Conservation (phyloP, 2,888 invertebrate species). For the Liodrosophila aerea region DNA sequence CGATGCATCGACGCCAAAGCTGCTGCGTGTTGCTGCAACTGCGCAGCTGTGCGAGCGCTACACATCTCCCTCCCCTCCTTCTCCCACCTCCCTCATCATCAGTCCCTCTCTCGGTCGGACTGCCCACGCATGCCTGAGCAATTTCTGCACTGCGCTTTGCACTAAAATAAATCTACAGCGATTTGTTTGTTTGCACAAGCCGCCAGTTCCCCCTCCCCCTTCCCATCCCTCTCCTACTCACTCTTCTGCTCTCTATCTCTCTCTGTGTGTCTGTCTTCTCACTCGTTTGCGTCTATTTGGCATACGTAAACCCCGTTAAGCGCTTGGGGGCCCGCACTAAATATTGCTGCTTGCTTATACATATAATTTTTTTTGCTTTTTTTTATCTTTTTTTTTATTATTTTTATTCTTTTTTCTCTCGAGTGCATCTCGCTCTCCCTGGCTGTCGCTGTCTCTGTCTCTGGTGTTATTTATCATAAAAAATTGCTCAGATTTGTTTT, state of each 20-base stretch:
- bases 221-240: not conserved
- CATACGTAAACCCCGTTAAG: conserved; percentile 40
- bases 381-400: conserved; percentile 1
- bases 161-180: conserved; percentile 74
- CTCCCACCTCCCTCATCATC: not conserved
- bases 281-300: not conserved
- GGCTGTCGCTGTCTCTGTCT: conserved; percentile 6
- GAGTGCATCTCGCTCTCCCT: conserved; percentile 3
- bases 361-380: conserved; percentile 15
- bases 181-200: conserved; percentile 78
- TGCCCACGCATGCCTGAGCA: conserved; percentile 64
- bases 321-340: conserved; percentile 57
- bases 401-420: not conserved
- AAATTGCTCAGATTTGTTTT: conserved; percentile 76
- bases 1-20: conserved; percentile 46
- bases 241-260: not conserved
- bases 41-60: conserved; percentile 16
- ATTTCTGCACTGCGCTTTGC: conserved; percentile 61
- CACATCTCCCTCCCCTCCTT: not conserved
- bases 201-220: conserved; percentile 40
- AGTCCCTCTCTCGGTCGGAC: conserved; percentile 11
- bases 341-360: conserved; percentile 56
- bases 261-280: not conserved
- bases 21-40: conserved; percentile 18
- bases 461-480: conserved; percentile 74